Conservation (phyloP, 2,113 vertebrate species). For the Turdus rufiventris region DNA sequence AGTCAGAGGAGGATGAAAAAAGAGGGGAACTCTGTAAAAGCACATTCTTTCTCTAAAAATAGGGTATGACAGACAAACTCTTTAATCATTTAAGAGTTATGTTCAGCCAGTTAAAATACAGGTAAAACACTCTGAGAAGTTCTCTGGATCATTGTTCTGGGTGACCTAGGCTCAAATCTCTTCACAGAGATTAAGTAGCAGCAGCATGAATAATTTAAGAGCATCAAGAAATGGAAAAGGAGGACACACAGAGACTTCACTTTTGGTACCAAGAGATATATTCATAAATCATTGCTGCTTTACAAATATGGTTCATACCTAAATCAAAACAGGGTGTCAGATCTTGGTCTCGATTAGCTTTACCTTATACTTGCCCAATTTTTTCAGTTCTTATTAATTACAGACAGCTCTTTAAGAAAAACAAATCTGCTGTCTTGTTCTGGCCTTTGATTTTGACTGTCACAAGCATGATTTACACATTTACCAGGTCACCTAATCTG, state of each 20-base stretch:
- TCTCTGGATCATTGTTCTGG: neutral
- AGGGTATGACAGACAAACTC: neutral
- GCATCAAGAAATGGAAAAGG: neutral
- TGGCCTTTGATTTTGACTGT: neutral
- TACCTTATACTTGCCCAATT: neutral
- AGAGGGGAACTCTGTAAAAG: neutral
- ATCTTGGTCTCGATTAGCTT: neutral
- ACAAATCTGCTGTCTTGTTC: neutral
- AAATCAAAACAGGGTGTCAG: neutral
- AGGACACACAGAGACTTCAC: neutral
- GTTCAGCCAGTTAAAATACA: neutral
- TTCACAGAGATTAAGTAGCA: neutral
- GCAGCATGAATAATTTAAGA: neutral
- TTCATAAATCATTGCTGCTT: neutral
- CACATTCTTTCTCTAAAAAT: neutral
- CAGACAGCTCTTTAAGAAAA: neutral
- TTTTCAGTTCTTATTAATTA: neutral
- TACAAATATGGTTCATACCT: neutral
- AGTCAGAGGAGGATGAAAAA: neutral
- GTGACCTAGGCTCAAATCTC: neutral
- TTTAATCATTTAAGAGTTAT: neutral
- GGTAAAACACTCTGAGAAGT: neutral
- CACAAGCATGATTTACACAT: neutral
- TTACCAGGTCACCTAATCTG: neutral
- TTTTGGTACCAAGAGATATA: neutral